Conservation (phyloP, 2,888 invertebrate species). For the Micoletzkya japonica region DNA sequence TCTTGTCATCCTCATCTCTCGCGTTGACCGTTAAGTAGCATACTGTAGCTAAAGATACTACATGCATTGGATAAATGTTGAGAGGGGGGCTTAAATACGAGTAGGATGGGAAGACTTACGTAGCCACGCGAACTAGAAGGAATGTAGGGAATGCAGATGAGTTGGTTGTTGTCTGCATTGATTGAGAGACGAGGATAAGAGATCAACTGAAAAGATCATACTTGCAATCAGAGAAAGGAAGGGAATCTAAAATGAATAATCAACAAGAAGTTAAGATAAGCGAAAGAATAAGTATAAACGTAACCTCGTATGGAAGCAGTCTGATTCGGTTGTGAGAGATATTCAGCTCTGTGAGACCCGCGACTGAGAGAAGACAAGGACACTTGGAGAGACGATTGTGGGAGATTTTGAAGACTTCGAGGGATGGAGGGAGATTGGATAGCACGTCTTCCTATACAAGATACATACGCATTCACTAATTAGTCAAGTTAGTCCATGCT, state of each 20-base stretch:
- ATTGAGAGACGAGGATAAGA: background rate
- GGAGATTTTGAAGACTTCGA: constrained; percentile 9
- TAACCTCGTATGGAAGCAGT: background rate
- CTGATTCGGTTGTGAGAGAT: constrained; percentile 2
- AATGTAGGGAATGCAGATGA: background rate
- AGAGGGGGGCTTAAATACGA: background rate
- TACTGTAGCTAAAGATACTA: background rate
- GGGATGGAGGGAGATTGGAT: constrained; percentile 3
- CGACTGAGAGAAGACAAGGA: background rate
- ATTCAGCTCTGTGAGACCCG: background rate
- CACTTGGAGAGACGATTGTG: background rate
- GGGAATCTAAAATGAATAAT: background rate
- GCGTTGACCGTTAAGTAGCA: too few relatives aligned
- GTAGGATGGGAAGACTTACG: background rate
- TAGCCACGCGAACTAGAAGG: background rate
- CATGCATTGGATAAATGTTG: background rate
- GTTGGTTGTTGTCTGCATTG: constrained; percentile 18
- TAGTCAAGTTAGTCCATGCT: too few relatives aligned
- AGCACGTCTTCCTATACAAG: background rate
- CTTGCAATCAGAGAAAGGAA: too few relatives aligned
- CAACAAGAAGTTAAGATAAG: background rate
- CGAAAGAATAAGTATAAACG: background rate
- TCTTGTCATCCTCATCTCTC: too few relatives aligned
- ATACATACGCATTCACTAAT: too few relatives aligned
- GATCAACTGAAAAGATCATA: constrained; percentile 1